Evolutionary conservation across 2,113 vertebrate genomes (phyloP).

Genomic region (Progne subis): DNA sequence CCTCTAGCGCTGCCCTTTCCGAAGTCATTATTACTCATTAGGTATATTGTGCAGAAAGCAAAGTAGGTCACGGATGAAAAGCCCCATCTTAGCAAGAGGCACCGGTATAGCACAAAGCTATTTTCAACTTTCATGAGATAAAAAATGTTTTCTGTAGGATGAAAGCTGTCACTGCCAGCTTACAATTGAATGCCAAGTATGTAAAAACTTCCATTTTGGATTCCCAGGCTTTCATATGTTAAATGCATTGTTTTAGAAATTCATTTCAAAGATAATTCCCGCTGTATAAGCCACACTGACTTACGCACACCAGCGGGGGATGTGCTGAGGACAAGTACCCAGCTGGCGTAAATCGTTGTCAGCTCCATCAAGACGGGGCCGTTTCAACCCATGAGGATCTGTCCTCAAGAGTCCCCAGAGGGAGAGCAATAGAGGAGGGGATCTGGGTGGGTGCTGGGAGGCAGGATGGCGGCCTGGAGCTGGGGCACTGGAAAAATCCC

Average conservation of each 20-base stretch:
- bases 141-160: constrained; percentile 67
- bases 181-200: constrained; percentile 65
- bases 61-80: constrained; percentile 77
- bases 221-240: constrained; percentile 69
- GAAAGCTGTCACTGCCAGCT: constrained; percentile 72
- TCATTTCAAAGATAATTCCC: constrained; percentile 19
- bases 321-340: background rate
- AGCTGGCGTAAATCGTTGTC: background rate
- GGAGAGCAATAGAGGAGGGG: background rate
- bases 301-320: too few relatives aligned
- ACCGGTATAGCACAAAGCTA: constrained; percentile 65
- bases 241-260: constrained; percentile 66
- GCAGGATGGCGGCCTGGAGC: background rate
- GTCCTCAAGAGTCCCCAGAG: background rate
- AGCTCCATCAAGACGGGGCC: background rate
- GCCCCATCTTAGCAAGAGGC: constrained; percentile 59
- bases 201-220: constrained; percentile 59
- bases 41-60: constrained; percentile 63
- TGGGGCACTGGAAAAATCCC: background rate
- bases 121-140: constrained; percentile 72
- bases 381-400: background rate
- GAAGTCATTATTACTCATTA: constrained; percentile 69
- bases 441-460: fast-evolving
- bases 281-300: background rate
- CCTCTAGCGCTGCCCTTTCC: constrained; percentile 40